Conservation (phyloP, 2,797 vertebrate genomes). For the Apodemus agrarius region DNA sequence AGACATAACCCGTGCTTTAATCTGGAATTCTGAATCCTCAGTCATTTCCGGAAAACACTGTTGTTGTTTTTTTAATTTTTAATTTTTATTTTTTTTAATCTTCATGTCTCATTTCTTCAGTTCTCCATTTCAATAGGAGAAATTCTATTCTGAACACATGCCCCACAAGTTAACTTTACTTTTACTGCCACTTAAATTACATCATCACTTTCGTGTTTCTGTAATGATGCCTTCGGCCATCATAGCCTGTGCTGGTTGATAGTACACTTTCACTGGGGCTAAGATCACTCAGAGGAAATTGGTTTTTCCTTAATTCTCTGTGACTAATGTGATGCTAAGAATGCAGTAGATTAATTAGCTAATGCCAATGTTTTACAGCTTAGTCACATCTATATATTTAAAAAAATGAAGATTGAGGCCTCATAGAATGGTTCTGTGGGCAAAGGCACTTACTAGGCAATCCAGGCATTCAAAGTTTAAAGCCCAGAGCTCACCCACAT, state of each 20-base stretch:
- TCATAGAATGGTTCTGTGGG: neutral
- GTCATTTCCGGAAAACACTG: neutral
- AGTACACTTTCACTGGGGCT: neutral
- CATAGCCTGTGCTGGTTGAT: neutral
- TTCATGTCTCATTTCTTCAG: constrained; percentile 2
- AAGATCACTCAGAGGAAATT: constrained; percentile 1
- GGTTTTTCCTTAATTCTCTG: neutral
- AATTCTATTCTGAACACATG: neutral
- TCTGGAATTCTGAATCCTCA: neutral
- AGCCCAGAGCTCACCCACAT: neutral
- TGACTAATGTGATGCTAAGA: neutral
- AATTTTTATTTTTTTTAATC: neutral
- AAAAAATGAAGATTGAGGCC: neutral
- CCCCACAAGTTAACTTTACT: constrained; percentile 7
- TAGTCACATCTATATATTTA: constrained; percentile 15
- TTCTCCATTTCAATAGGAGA: constrained; percentile 11
- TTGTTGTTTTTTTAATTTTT: neutral
- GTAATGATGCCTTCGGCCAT: neutral
- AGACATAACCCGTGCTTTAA: neutral
- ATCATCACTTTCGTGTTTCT: neutral
- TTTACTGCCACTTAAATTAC: constrained; percentile 2
- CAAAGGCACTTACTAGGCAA: neutral
- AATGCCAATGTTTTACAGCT: neutral
- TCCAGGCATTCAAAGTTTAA: neutral
- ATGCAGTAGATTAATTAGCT: neutral